These are phyloP conservation scores for Daphoenositta chrysoptera DNA, from an alignment of 2,113 vertebrate species.

Conservation along the genomic window DNA sequence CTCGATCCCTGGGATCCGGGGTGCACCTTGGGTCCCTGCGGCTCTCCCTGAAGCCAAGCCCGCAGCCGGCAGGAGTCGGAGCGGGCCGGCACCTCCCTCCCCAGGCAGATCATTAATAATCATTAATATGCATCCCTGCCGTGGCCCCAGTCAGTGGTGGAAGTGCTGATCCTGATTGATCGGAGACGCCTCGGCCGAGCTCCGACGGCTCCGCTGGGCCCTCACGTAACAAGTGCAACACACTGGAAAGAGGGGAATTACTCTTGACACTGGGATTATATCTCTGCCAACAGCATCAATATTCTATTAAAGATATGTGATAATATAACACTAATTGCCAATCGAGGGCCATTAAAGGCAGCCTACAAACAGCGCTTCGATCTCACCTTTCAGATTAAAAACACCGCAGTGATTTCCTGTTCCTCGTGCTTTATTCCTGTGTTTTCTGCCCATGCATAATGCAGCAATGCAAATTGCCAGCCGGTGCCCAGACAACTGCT, in stretches of 20 bases:
- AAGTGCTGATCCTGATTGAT: conserved; percentile 7
- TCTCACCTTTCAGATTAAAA: conserved; percentile 48
- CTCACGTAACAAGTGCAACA: neutral
- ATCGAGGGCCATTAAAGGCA: conserved; percentile 11
- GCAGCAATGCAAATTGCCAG: conserved; percentile 23
- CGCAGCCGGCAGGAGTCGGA: neutral
- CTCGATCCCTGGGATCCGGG: neutral
- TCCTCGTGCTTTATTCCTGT: neutral
- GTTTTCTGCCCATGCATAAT: conserved; percentile 55
- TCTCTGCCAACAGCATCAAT: conserved; percentile 56
- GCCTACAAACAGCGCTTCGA: conserved; percentile 31
- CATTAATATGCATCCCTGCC: neutral
- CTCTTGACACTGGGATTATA: conserved; percentile 50
- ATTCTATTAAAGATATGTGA: conserved; percentile 63
- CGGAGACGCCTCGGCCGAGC: neutral
- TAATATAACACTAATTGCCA: conserved; percentile 59
- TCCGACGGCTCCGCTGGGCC: neutral
- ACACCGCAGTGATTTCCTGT: conserved; percentile 52
- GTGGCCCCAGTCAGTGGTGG: neutral
- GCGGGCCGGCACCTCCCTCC: neutral
- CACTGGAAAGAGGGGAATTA: conserved; percentile 40
- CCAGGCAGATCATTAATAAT: neutral
- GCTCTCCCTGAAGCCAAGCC: neutral
- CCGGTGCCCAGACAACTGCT: conserved; percentile 21
- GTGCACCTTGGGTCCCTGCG: fast-evolving